Evolutionary conservation across 1,140 invertebrate genomes (phyloP), one percentile per base, ranked within the genome.

Genomic region (Sesamia nonagrioides): DNA sequence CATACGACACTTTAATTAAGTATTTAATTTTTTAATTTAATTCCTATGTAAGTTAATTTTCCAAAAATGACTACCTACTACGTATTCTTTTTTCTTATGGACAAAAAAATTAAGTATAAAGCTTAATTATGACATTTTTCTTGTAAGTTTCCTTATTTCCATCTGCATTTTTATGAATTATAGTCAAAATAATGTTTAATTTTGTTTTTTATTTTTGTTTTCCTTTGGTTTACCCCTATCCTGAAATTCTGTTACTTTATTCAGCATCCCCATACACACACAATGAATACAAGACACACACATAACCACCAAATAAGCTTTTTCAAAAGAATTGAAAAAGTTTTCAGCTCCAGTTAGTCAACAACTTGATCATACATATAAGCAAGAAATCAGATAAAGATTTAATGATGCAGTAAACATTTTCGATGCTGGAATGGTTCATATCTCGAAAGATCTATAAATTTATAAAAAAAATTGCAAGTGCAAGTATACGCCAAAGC

Each of bases 141-240:
- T 90, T 93, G 84, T 93, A 93, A 93, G 92, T 91, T 93, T 90
- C 88, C 86, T 94, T 92, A 92, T 94, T 92, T 94, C 91, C 93
- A 92, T 93, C 93, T 91, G 91, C 93, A 94, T 94, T 94, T 93
- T 92, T 94, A 93, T 94, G 91, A 94, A 94, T 92, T 94, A 94
- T 94, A 94, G 91, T 93, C 91, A 94, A 93, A 94, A 93, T 94
- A 94, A 77, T 91, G 93, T 94, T 94, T 86, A 88, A 60, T 86
- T 85, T 88, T 90, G 74, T 90, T 91, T 91, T 93, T 89, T 84
- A 90, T 94, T 93, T 92, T 88, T 79, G 54, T 88, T 89, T 90
- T 81, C 78, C 66, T 80, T 82, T 18, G 75, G 73, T 45, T n/a
- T 71, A 37, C 63, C n/a, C 74, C 72, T 45, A 40, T 66, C 40